These are phyloP conservation scores for Diadema setosum DNA, from an alignment of 35 echinoderm and acorn worm genomes.

Conservation along the genomic window DNA sequence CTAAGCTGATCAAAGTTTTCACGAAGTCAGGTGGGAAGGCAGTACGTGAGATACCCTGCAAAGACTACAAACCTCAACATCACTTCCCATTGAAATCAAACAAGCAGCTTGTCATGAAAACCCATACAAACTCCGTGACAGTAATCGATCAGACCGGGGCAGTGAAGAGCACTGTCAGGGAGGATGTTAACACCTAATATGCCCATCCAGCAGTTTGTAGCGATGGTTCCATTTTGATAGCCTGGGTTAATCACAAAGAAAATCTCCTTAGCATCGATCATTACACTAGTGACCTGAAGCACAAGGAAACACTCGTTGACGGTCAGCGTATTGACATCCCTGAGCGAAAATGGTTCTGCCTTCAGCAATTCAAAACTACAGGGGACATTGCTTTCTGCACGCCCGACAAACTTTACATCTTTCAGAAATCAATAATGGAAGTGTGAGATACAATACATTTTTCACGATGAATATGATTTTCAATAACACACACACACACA, in stretches of 20 bases:
- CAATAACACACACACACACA: no score
- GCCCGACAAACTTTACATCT: background rate
- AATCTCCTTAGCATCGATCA: background rate
- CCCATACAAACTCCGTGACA: background rate
- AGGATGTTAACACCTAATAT: background rate
- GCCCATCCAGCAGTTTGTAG: background rate
- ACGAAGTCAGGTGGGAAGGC: background rate
- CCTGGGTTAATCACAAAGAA: background rate
- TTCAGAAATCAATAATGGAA: no score
- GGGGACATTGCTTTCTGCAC: background rate
- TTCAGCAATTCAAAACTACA: background rate
- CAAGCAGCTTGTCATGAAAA: background rate
- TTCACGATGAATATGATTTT: no score
- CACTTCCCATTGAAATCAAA: background rate
- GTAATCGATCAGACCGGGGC: background rate
- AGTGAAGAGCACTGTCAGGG: background rate
- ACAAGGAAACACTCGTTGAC: background rate
- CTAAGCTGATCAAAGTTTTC: background rate
- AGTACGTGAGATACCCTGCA: background rate
- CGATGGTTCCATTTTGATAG: background rate
- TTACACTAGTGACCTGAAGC: background rate
- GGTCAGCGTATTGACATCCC: background rate
- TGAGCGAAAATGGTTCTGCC: background rate
- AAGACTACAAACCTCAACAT: background rate
- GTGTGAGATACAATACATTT: no score